Evolutionary conservation across 2,888 invertebrate genomes (phyloP).

Genomic region (Folsomia manolachei): DNA sequence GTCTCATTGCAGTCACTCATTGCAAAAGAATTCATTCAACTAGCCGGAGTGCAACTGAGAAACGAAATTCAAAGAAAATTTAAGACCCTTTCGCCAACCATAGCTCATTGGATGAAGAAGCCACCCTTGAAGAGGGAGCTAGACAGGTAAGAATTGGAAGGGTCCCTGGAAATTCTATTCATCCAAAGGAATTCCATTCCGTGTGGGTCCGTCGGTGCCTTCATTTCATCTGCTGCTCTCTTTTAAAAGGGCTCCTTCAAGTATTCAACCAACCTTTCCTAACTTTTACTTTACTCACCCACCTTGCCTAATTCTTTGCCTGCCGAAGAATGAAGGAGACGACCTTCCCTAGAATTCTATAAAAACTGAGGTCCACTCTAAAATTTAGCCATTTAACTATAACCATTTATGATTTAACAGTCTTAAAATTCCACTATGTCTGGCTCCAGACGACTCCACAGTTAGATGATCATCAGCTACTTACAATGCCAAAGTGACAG

Average conservation of each 20-base stretch:
- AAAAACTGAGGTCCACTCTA: not conserved
- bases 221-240: not conserved
- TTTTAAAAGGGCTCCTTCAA: not conserved
- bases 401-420: constrained; percentile 10
- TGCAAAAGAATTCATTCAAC: constrained; percentile 1
- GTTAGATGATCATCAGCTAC: not conserved
- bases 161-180: not conserved
- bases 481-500: not conserved
- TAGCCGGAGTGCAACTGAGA: not conserved
- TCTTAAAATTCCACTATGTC: not conserved
- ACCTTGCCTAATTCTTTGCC: not conserved
- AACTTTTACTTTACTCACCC: not conserved
- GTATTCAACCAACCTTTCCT: not conserved
- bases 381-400: not conserved
- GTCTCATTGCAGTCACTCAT: not conserved
- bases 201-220: not conserved
- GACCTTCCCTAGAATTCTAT: not conserved
- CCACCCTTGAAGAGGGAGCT: not conserved
- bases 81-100: not conserved
- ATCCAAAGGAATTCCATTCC: constrained; percentile 7
- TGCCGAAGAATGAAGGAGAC: not conserved
- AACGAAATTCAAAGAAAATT: not conserved
- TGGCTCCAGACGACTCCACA: not conserved
- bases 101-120: no score
- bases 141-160: not conserved